Base-by-base conservation (phyloP, 2,888 invertebrate genomes). In the Tenthredo distinguenda region DNA sequence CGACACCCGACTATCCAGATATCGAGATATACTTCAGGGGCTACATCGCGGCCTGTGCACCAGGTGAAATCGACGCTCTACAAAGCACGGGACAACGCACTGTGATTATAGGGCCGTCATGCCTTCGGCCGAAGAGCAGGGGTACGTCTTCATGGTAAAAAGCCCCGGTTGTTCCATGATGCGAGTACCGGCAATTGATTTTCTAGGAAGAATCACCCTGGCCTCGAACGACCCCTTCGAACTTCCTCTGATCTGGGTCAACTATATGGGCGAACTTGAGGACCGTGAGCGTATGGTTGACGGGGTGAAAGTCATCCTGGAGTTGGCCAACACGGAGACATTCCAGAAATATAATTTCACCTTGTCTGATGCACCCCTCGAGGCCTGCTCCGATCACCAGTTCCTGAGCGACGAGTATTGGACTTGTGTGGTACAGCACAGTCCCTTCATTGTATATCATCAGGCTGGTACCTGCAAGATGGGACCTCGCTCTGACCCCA, bases 11-110 rank as follows among this genome's bases (percentile, higher is more conserved):
- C 2, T 94, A 96, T 86, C 96, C 96, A 0, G 96, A 96, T 89
- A 91, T 96, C 0, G 96, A 96, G 89, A 94, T 95, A 90, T 96
- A 96, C 93, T 96, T 96, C 91, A 94, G 94, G 0, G 96, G 96
- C 0, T 96, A 95, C 90, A 94, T 95, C 89, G 95, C 96, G 0
- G 93, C 94, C 0, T 96, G 96, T 89, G 93, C 95, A 0, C 86
- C 89, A 95, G 96, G 96, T 0, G 91, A 93, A 40, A 90, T 94
- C 0, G 94, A 94, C 0, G 93, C 94, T 0, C 71, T 91, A 0
- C 92, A 93, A n/a, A 91, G 88, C 84, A 87, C 88, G 37, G 89
- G 89, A 82, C 74, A 93, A 89, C 34, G 95, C 87, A 65, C 65
- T 9, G n/a, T 65, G 31, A 21, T 31, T 3, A 26, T 65, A 4